Evolutionary conservation across 2,888 invertebrate species (phyloP).

Genomic region (Eristalis arbustorum): DNA sequence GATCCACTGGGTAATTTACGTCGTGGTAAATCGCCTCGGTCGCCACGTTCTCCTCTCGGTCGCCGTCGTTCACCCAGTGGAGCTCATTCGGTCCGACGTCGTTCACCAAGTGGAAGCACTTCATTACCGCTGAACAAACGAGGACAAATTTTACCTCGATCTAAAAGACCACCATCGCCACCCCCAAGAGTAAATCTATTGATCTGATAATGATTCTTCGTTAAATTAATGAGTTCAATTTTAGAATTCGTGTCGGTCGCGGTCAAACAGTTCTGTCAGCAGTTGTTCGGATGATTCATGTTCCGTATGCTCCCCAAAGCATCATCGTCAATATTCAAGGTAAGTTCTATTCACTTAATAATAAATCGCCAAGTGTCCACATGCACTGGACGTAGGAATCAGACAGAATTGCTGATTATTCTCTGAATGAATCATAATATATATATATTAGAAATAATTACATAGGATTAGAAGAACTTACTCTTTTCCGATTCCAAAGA

Average conservation of each 20-base stretch:
- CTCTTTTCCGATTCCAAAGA: too few species aligned
- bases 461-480: too few species aligned
- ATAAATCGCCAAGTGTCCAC: too few species aligned
- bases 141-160: conserved; percentile 78
- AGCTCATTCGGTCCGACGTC: conserved; percentile 75
- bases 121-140: conserved; percentile 75
- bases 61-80: conserved; percentile 74
- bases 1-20: conserved; percentile 76
- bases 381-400: too few species aligned
- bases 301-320: conserved; percentile 89
- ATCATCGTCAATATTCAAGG: conserved; percentile 78
- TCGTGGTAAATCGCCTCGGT: conserved; percentile 77
- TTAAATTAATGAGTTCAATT: conserved; percentile 5
- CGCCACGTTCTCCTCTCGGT: conserved; percentile 74
- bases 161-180: conserved; percentile 80
- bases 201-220: not conserved
- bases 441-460: too few species aligned
- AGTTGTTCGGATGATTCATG: conserved; percentile 92
- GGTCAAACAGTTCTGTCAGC: conserved; percentile 88
- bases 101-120: conserved; percentile 71
- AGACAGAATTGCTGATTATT: too few species aligned
- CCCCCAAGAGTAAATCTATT: conserved; percentile 78
- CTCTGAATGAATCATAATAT: too few species aligned
- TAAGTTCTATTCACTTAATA: conserved; percentile 68
- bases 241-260: conserved; percentile 82